These are phyloP conservation scores for Phyto melanocephala DNA, from an alignment of 2,888 invertebrate species.

Conservation along the genomic window DNA sequence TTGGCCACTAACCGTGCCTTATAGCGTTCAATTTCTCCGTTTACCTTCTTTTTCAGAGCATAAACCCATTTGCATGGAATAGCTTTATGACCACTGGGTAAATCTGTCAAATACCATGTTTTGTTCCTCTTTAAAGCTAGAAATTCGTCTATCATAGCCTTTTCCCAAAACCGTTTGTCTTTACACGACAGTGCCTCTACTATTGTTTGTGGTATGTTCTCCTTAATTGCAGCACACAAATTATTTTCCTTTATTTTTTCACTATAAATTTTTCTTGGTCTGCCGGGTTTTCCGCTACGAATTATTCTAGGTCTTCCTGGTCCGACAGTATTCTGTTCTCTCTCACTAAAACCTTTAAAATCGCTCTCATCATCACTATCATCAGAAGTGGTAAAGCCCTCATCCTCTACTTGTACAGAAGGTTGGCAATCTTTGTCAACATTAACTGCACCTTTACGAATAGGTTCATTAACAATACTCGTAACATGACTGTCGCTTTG, in stretches of 20 bases:
- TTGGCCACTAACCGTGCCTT: slow-evolving; percentile 49
- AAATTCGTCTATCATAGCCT: neutral
- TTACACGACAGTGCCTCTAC: neutral
- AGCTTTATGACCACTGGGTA: slow-evolving; percentile 4
- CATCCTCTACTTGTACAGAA: too few relatives aligned
- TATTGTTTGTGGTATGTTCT: slow-evolving; percentile 11
- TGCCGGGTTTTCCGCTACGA: too few relatives aligned
- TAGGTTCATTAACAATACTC: too few relatives aligned
- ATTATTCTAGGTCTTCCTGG: too few relatives aligned
- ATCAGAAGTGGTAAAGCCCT: too few relatives aligned
- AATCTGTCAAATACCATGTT: slow-evolving; percentile 17
- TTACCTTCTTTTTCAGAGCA: slow-evolving; percentile 38
- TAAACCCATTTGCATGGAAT: slow-evolving; percentile 51
- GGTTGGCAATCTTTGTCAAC: too few relatives aligned
- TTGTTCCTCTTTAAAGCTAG: neutral
- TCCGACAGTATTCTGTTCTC: too few relatives aligned
- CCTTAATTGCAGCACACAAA: neutral
- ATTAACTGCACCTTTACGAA: too few relatives aligned
- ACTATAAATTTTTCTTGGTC: neutral
- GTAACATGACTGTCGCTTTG: too few relatives aligned
- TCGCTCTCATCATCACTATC: too few relatives aligned
- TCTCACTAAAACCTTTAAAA: too few relatives aligned
- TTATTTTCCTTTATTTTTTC: neutral
- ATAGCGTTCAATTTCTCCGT: slow-evolving; percentile 55
- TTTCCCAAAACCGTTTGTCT: neutral